Conservation (phyloP, 92 coral and sea anemone genomes). For the Epizoanthus stellaris region DNA sequence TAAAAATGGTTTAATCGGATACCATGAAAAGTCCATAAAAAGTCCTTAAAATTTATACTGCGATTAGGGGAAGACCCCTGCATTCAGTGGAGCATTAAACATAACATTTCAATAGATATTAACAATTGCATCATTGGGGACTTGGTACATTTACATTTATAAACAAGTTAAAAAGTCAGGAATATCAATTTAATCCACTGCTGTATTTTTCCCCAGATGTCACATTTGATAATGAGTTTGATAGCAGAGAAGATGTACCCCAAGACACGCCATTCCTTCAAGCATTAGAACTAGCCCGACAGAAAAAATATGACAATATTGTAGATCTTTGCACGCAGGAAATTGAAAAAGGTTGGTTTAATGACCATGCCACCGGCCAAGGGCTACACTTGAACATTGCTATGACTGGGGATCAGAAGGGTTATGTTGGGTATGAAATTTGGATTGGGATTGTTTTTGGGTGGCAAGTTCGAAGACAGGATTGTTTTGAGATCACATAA, state of each 20-base stretch:
- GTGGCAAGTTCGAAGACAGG: too few species aligned
- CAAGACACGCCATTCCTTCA: constrained; percentile 76
- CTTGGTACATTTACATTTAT: background rate
- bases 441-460: too few species aligned
- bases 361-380: background rate
- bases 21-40: too few species aligned
- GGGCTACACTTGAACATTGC: too few species aligned
- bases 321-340: constrained; percentile 84
- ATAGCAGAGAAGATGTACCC: constrained; percentile 68
- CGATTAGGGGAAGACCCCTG: too few species aligned
- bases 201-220: constrained; percentile 59
- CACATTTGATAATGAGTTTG: constrained; percentile 61
- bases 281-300: constrained; percentile 79
- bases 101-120: background rate
- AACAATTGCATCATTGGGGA: too few species aligned
- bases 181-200: background rate
- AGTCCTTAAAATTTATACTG: too few species aligned
- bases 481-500: too few species aligned
- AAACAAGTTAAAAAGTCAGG: background rate
- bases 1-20: too few species aligned
- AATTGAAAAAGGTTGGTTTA: constrained; percentile 79
- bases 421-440: too few species aligned
- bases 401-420: too few species aligned
- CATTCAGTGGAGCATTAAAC: too few species aligned
- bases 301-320: constrained; percentile 77